These are phyloP conservation scores for Ceratosolen solmsi DNA, from an alignment of 1,140 invertebrate species.

Conservation along the genomic window DNA sequence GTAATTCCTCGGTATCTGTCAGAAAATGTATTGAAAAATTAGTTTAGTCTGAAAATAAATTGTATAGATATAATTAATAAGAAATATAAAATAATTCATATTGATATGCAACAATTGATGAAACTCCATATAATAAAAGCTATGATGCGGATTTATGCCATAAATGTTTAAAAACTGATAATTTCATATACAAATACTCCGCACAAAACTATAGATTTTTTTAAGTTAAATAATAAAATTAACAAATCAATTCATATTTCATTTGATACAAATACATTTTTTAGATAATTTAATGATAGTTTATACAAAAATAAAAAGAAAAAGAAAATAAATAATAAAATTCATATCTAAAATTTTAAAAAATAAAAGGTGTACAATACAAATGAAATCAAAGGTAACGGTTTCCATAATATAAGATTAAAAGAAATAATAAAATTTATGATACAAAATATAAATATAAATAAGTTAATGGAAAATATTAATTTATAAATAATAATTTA, in stretches of 20 bases:
- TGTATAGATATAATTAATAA: background rate
- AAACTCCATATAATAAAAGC: background rate
- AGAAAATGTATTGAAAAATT: background rate
- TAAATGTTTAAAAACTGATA: background rate
- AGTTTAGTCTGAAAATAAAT: background rate
- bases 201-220: background rate
- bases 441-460: background rate
- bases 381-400: background rate
- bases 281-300: background rate
- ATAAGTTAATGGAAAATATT: background rate
- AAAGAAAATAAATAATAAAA: background rate
- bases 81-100: background rate
- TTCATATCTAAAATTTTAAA: background rate
- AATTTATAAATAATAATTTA: background rate
- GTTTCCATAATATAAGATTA: background rate
- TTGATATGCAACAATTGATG: background rate
- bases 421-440: constrained; percentile 30
- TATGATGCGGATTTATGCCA: background rate
- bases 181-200: background rate
- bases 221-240: background rate
- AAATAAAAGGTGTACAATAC: too few relatives aligned
- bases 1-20: too few relatives aligned
- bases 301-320: background rate
- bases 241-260: background rate
- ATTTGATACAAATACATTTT: background rate